Base-by-base conservation (phyloP, 2,888 invertebrate species). In the Dolichopus griseipennis region DNA sequence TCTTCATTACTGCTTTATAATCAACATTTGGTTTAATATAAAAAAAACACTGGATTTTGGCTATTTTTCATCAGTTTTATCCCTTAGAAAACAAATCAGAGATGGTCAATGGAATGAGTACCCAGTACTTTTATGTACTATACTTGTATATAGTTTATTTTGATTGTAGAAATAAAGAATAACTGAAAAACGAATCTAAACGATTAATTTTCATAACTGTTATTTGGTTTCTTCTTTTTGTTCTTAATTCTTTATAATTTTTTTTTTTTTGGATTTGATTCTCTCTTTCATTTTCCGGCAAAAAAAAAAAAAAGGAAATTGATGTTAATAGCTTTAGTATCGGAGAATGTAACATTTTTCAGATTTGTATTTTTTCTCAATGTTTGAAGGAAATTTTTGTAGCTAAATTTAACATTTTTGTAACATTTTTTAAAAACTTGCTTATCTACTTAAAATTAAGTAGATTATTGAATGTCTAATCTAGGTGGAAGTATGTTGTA, bases 161-260 rank as follows among this genome's bases (percentile, higher is more conserved):
- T 10, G 37, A 37, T 4, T 37, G 8, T 37, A 37, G 8, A 37
- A 7, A 52, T 12, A 12, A 52, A 52, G 52, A 52, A 52, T 18
- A 18, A 43, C 1, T 52, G 52, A n/a, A 52, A 52, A 52, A 52
- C 18, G 15, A 52, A 52, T 52, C 52, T 52, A 18, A 52, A 52
- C 52, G 52, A 52, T 52, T 52, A 52, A 52, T 52, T 52, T 52
- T 52, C 52, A 52, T 52, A 52, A 52, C 52, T 52, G 52, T 52
- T 52, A 52, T 52, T 52, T 52, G 3, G 41, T 41, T 41, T 41
- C 1, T 41, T 41, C 41, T 41, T 52, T 52, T 18, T 52, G 2
- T 52, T 52, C n/a, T 52, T 52, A 6, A 52, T 52, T 52, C 52
- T n/a, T 52, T 52, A 52, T 18, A n/a, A 10, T 15, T 52, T 15